Evolutionary conservation across 2,888 invertebrate species (phyloP).

Genomic region (Lapara coniferarum): DNA sequence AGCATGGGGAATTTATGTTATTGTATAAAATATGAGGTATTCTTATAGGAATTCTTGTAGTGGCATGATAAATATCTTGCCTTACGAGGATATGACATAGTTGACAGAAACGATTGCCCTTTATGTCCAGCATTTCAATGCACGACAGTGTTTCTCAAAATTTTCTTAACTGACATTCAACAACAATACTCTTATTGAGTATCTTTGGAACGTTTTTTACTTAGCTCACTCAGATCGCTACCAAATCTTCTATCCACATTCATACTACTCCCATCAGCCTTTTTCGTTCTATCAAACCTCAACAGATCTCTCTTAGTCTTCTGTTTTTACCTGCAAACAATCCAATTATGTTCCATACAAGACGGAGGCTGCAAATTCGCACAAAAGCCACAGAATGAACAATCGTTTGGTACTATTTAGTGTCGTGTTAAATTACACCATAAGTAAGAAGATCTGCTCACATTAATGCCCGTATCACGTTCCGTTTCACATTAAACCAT

Average conservation of each 20-base stretch:
- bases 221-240: neutral
- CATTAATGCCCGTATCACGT: conserved; percentile 27
- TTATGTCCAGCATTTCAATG: too few relatives aligned
- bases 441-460: conserved; percentile 25
- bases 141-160: too few relatives aligned
- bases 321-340: conserved; percentile 12
- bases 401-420: conserved; percentile 46
- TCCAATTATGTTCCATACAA: neutral
- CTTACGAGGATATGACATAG: too few relatives aligned
- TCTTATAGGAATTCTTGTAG: too few relatives aligned
- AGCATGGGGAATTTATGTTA: conserved; percentile 25
- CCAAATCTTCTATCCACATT: neutral
- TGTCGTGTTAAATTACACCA: conserved; percentile 51
- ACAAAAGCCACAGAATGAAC: conserved; percentile 51
- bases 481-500: conserved; percentile 27
- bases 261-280: neutral
- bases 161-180: too few relatives aligned
- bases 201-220: neutral
- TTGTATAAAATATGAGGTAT: too few relatives aligned
- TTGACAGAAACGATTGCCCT: too few relatives aligned
- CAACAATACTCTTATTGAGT: neutral
- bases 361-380: conserved; percentile 36
- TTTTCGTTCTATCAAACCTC: neutral
- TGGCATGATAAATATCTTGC: too few relatives aligned
- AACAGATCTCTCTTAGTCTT: neutral